phyloP scores from a whole-genome alignment of 2,888 invertebrate species.

The Hoplodrina ambigua region DNA sequence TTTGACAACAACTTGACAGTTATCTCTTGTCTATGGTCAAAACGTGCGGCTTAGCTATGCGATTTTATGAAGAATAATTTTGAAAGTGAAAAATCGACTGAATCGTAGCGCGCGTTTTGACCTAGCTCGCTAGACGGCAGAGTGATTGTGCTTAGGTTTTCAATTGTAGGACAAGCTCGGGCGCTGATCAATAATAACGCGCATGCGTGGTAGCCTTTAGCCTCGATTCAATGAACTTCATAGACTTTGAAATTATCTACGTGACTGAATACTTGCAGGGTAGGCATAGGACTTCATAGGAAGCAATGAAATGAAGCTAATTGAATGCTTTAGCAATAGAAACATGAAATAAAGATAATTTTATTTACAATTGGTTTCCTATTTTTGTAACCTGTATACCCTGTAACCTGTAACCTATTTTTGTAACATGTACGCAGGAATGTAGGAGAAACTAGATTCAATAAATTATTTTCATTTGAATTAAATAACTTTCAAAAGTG shows the following conservation, averaged over 20 bases:
- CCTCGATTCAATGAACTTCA: constrained; percentile 41
- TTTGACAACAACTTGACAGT: constrained; percentile 69
- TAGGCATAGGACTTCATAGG: neutral
- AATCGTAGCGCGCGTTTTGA: neutral
- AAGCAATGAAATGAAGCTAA: constrained; percentile 1
- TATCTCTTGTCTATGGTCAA: constrained; percentile 54
- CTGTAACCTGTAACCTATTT: no score
- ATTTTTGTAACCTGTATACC: neutral
- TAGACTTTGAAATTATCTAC: constrained; percentile 30
- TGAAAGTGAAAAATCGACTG: constrained; percentile 18
- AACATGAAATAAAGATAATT: no score
- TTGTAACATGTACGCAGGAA: no score
- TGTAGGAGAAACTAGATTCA: no score
- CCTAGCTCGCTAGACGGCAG: constrained; percentile 18
- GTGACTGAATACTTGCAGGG: constrained; percentile 9
- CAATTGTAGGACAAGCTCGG: neutral
- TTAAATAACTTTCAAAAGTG: no score
- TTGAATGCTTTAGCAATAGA: neutral
- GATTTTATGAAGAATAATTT: constrained; percentile 1
- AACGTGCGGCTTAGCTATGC: constrained; percentile 10
- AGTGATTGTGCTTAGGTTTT: constrained; percentile 2
- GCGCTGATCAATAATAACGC: constrained; percentile 68
- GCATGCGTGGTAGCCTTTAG: constrained; percentile 66
- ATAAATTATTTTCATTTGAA: no score
- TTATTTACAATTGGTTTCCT: neutral